Evolutionary conservation across 1,140 invertebrate genomes (phyloP).

Genomic region (Magallana angulata): DNA sequence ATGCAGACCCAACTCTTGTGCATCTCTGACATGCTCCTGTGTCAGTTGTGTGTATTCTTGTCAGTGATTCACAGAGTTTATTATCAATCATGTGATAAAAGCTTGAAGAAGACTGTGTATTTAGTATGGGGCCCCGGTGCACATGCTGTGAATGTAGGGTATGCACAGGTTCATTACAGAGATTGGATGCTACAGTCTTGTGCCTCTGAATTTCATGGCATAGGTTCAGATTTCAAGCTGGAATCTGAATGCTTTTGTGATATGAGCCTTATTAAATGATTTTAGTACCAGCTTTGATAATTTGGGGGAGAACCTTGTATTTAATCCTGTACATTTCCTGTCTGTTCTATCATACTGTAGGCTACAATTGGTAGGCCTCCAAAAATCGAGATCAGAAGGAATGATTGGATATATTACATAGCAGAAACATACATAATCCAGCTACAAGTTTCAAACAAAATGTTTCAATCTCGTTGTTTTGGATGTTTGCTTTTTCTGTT

Average conservation of each 20-base stretch:
- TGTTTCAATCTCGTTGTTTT: not conserved
- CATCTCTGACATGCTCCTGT: too few species aligned
- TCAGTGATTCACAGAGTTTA: too few species aligned
- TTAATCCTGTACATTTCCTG: not conserved
- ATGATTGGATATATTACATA: constrained; percentile 26
- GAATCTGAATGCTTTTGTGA: not conserved
- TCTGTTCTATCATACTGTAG: not conserved
- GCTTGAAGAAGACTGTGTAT: not conserved
- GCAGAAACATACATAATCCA: constrained; percentile 13
- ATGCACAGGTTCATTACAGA: not conserved
- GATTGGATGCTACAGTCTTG: not conserved
- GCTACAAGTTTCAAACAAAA: constrained; percentile 13
- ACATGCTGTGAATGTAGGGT: not conserved
- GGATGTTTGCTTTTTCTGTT: constrained; percentile 12
- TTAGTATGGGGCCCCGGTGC: not conserved
- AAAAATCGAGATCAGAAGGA: not conserved
- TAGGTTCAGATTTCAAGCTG: not conserved
- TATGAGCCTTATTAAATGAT: not conserved
- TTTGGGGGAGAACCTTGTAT: not conserved
- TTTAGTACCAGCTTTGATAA: not conserved
- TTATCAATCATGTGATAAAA: not conserved
- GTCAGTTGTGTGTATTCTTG: too few species aligned
- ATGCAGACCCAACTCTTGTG: too few species aligned
- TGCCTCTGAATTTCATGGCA: not conserved
- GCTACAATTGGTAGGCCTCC: constrained; percentile 10